Evolutionary conservation across 30 jellyfish, hydroid and myxozoan genomes (phyloP).

Genomic region (Catostylus mosaicus): DNA sequence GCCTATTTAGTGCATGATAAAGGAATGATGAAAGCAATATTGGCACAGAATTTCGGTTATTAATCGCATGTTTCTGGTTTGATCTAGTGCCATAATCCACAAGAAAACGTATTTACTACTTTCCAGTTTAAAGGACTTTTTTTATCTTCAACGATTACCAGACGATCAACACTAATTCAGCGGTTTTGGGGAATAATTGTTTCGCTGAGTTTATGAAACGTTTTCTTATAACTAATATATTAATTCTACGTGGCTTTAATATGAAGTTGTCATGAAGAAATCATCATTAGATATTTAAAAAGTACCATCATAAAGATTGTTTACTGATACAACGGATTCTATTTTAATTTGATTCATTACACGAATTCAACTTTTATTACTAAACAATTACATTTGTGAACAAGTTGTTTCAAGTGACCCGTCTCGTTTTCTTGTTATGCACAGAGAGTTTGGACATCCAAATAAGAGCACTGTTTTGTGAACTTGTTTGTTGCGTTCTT

Average conservation of each 20-base stretch:
- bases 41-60: not conserved
- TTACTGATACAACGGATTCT: not conserved
- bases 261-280: too few species aligned
- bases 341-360: not conserved
- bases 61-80: conserved; percentile 3
- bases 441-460: too few species aligned
- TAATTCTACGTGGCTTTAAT: too few species aligned
- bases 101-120: not conserved
- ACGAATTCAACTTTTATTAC: not conserved
- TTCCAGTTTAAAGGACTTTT: not conserved
- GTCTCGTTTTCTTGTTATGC: not conserved
- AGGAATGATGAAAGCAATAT: not conserved
- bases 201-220: not conserved
- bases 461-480: too few species aligned
- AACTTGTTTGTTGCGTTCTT: too few species aligned
- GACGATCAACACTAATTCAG: not conserved
- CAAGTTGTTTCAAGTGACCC: not conserved
- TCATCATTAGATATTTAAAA: too few species aligned
- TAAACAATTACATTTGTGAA: not conserved
- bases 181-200: not conserved
- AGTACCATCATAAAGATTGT: not conserved
- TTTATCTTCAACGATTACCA: not conserved
- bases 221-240: not conserved
- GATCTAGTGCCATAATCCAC: conserved; percentile 1
- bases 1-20: not conserved